Evolutionary conservation across 1,140 invertebrate genomes (phyloP), one percentile per base, ranked within the genome.

Genomic region (Holotrichia oblita): DNA sequence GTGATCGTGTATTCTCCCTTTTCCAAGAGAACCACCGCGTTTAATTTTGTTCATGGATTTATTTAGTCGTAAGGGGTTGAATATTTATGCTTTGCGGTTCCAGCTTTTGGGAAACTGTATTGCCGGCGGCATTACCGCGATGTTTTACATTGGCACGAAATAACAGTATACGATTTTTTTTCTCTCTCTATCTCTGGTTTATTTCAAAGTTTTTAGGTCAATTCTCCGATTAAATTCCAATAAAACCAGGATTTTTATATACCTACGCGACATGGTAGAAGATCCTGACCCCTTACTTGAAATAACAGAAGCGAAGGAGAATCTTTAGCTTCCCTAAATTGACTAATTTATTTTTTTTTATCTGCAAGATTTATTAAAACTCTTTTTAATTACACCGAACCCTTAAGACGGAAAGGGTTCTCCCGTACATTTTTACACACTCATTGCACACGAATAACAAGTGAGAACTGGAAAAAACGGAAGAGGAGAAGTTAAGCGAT

Each of bases 391-490:
- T 69, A 69, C 27, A 20, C 22, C 22, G 20, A 14, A 10, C 61
- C 61, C 20, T 27, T 69, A 22, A 9, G 4, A 69, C 12, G 27
- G 24, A 69, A 22, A 69, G 61, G 61, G 61, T 69, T 24, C 61
- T 69, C 6, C 61, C 61, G 17, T 69, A n/a, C n/a, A 34, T 69
- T 69, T 69, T 69, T 69, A 69, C 61, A 69, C 22, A 69, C 22
- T 69, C 61, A 69, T 69, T 69, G 61, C 61, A 69, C 61, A 69
- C 61, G 61, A 69, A 69, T 69, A 69, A 24, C 22, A 69, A 69
- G 61, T 69, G 24, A 69, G 27, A 34, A 69, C 61, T 69, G 22
- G 22, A 17, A 3, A 55, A 69, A 48, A 17, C 44, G 44, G 27
- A 10, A 24, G 22, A 20, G 27, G 22, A 3, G 8, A 69, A 69